phyloP scores from a whole-genome alignment of 2,888 invertebrate genomes.

The Mimas tiliae region DNA sequence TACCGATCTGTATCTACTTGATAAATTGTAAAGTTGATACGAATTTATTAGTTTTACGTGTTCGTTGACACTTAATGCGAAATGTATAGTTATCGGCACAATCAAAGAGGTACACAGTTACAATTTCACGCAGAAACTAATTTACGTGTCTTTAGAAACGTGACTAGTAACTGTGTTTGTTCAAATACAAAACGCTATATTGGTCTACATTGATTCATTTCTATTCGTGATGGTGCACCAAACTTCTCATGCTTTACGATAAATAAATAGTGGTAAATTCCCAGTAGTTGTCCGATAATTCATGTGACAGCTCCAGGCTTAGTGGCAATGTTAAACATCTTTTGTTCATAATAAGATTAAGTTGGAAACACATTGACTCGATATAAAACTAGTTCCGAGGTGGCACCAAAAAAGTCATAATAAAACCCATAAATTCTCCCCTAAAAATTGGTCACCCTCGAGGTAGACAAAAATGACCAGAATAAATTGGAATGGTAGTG shows the following conservation, averaged over 20 bases:
- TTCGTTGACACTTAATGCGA: constrained; percentile 43
- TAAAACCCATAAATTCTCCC: constrained; percentile 76
- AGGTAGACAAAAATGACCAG: constrained; percentile 82
- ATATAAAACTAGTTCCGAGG: constrained; percentile 24
- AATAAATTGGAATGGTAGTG: constrained; percentile 83
- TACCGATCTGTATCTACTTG: constrained; percentile 67
- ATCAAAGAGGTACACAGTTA: constrained; percentile 15
- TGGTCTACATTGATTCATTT: neutral
- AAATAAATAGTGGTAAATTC: constrained; percentile 6
- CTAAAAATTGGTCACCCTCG: constrained; percentile 80
- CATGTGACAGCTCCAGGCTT: neutral
- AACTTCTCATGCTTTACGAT: neutral
- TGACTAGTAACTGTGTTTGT: neutral
- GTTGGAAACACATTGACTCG: constrained; percentile 19
- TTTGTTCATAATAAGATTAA: constrained; percentile 26
- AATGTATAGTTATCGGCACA: constrained; percentile 24
- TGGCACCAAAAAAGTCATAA: constrained; percentile 64
- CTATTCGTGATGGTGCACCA: constrained; percentile 1
- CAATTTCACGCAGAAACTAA: constrained; percentile 17
- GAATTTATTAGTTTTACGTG: constrained; percentile 64
- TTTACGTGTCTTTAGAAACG: constrained; percentile 11
- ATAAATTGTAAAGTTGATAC: constrained; percentile 70
- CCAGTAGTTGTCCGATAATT: neutral
- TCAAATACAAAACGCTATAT: neutral
- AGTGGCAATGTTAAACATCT: constrained; percentile 12